Percentiles rank a stretch among this genome's conserved stretches.
Conservation (phyloP, 2,888 invertebrate genomes). For the Sphaeridia pumilis region DNA sequence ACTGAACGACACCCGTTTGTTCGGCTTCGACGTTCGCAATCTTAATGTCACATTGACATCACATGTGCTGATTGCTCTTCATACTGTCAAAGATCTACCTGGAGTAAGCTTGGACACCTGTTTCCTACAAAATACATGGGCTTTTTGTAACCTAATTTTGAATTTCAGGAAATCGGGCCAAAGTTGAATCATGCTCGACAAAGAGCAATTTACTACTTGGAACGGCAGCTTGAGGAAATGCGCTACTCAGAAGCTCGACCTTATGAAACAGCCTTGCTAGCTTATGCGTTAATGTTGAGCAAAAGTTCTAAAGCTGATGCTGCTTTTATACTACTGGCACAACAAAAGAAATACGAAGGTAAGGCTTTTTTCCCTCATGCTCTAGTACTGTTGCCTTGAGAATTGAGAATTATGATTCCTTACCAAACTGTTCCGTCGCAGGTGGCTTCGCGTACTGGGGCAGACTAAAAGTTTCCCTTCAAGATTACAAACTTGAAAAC, state of each 20-base stretch:
- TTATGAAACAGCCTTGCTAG: conserved; percentile 75
- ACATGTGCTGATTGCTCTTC: conserved; percentile 78
- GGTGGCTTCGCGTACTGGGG: conserved; percentile 80
- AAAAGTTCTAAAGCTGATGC: conserved; percentile 76
- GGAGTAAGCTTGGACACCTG: conserved; percentile 43
- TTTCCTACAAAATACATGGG: conserved; percentile 6
- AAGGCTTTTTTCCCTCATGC: too few relatives aligned
- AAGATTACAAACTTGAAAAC: conserved; percentile 76
- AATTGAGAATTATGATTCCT: too few relatives aligned
- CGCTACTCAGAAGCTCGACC: conserved; percentile 49
- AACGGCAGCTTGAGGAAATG: conserved; percentile 57
- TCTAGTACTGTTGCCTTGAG: too few relatives aligned
- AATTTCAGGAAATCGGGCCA: conserved; percentile 48
- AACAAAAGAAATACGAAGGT: conserved; percentile 56
- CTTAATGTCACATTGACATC: conserved; percentile 80
- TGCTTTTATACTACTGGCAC: conserved; percentile 61
- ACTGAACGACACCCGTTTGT: conserved; percentile 54
- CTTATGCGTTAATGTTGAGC: conserved; percentile 71
- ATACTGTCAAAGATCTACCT: conserved; percentile 66
- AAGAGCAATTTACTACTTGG: conserved; percentile 65
- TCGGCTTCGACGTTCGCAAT: conserved; percentile 42
- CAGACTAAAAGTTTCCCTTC: conserved; percentile 60
- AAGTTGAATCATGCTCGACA: conserved; percentile 63
- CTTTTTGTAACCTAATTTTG: too few relatives aligned
- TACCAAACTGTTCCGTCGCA: too few relatives aligned